Conservation (phyloP, 2,113 vertebrate genomes). For the Piliocolobus tephrosceles region DNA sequence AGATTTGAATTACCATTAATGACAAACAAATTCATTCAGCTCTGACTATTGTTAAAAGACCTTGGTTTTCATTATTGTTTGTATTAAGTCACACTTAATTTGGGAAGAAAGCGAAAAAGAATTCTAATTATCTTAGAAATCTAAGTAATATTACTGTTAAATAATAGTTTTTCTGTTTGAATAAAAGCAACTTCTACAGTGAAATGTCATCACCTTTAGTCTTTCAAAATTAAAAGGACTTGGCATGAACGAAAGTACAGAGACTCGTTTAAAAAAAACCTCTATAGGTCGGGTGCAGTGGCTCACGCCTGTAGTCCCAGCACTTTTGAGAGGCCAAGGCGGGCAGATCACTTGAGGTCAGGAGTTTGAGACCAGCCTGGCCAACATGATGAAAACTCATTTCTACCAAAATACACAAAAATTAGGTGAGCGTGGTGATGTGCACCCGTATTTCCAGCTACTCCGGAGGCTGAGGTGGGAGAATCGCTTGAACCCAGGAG, state of each 20-base stretch:
- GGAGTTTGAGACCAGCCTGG: too few relatives aligned
- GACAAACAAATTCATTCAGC: background rate
- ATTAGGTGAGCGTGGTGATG: too few relatives aligned
- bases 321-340: too few relatives aligned
- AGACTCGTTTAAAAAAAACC: background rate
- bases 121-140: background rate
- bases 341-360: too few relatives aligned
- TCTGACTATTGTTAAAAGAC: slow-evolving; percentile 21
- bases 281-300: background rate
- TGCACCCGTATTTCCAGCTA: too few relatives aligned
- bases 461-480: too few relatives aligned
- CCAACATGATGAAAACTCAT: too few relatives aligned
- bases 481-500: too few relatives aligned
- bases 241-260: background rate
- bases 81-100: background rate
- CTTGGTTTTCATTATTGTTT: slow-evolving; percentile 16
- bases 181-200: background rate
- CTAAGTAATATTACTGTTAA: background rate
- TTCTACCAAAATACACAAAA: too few relatives aligned
- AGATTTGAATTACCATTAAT: background rate
- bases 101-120: background rate
- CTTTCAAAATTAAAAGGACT: background rate
- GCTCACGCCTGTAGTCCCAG: too few relatives aligned
- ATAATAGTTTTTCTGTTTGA: background rate
- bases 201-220: background rate